Evolutionary conservation across 2,113 vertebrate species (phyloP).

Genomic region (Zosterops pallidus): DNA sequence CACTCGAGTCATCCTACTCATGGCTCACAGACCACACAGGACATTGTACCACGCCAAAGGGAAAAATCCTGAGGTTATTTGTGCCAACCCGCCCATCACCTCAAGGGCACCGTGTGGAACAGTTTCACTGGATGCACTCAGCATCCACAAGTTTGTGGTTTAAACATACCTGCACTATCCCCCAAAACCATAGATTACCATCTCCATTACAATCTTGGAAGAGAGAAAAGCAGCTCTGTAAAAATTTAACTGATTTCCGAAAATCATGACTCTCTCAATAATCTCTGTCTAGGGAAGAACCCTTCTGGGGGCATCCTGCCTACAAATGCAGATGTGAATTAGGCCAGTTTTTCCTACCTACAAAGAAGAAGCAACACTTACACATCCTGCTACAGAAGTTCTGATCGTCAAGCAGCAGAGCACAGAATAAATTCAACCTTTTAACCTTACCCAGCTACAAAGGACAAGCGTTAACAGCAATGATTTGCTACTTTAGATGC

Average conservation of each 20-base stretch:
- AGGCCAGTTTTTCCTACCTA: neutral
- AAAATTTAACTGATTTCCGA: neutral
- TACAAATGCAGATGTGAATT: neutral
- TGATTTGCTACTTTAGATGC: accelerated
- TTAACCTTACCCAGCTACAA: neutral
- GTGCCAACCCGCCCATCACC: too few species aligned
- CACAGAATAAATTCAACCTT: neutral
- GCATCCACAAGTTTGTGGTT: too few species aligned
- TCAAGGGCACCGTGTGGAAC: too few species aligned
- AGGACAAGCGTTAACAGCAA: neutral
- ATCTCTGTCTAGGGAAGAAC: neutral
- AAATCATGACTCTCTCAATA: neutral
- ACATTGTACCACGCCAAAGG: neutral
- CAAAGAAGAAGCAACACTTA: neutral
- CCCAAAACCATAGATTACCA: accelerated
- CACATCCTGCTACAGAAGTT: neutral
- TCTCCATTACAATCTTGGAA: neutral
- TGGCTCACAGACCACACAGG: neutral
- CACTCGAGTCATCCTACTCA: neutral
- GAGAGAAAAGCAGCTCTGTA: neutral
- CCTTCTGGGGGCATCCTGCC: neutral
- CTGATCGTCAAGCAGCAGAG: neutral
- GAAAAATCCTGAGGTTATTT: neutral
- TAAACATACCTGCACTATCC: accelerated
- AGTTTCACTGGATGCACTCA: neutral